Percentiles rank a stretch among this genome's conserved stretches.
Evolutionary conservation across 1,140 invertebrate species (phyloP).

Genomic region (Batillaria attramentaria): DNA sequence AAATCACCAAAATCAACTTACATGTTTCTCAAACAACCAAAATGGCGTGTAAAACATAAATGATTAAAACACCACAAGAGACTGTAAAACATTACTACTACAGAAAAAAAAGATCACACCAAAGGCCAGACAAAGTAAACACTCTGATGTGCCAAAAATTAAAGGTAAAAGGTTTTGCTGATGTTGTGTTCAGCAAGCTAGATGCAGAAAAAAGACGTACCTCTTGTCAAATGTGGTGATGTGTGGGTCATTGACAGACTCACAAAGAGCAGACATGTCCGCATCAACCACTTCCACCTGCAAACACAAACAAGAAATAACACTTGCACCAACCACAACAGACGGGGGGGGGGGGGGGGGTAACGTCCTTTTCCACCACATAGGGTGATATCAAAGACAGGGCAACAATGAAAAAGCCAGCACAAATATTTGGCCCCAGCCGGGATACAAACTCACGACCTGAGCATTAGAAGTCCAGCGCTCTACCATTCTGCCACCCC

Average conservation of each 20-base stretch:
- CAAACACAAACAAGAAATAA: constrained; percentile 9
- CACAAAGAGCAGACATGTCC: constrained; percentile 54
- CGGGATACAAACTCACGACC: too few species aligned
- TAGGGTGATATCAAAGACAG: too few species aligned
- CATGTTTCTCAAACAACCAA: too few species aligned
- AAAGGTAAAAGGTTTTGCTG: neutral
- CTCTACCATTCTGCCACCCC: too few species aligned
- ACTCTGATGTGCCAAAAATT: neutral
- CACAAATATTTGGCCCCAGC: too few species aligned
- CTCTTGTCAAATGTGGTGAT: constrained; percentile 58
- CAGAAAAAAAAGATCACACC: neutral
- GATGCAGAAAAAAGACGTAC: constrained; percentile 39
- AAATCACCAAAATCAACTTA: too few species aligned
- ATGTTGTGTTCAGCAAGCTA: neutral
- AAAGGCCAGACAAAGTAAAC: neutral
- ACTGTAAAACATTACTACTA: neutral
- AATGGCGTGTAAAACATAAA: too few species aligned
- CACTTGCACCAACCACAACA: neutral
- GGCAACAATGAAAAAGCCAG: too few species aligned
- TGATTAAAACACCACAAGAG: too few species aligned
- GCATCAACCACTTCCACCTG: constrained; percentile 53
- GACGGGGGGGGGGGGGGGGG: too few species aligned
- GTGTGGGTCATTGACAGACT: constrained; percentile 63
- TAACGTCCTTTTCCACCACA: too few species aligned
- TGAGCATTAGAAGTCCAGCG: too few species aligned